These are phyloP conservation scores for Oreochromis tanganicae DNA, from an alignment of 2,113 vertebrate genomes.

Conservation along the genomic window DNA sequence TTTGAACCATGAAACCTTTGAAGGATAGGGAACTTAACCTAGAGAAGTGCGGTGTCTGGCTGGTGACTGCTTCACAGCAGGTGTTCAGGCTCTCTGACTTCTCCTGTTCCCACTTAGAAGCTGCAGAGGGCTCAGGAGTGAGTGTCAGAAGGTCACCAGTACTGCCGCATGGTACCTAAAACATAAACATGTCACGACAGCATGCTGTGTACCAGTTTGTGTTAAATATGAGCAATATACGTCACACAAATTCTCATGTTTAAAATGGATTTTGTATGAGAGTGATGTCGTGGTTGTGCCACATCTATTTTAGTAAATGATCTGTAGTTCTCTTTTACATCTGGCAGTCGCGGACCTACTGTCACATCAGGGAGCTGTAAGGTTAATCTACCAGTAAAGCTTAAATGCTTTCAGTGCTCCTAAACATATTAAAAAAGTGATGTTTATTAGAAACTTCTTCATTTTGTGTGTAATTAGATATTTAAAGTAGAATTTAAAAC, in stretches of 20 bases:
- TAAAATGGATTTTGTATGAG: neutral
- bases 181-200: neutral
- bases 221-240: neutral
- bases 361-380: neutral
- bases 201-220: neutral
- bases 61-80: slow-evolving; percentile 59
- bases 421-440: neutral
- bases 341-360: neutral
- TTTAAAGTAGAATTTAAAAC: neutral
- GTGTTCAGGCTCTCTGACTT: slow-evolving; percentile 47
- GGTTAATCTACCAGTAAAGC: neutral
- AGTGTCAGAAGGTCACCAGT: slow-evolving; percentile 1
- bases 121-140: slow-evolving; percentile 3
- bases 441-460: neutral
- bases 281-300: neutral
- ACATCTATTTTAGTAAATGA: neutral
- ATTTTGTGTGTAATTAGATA: neutral
- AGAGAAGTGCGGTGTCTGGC: slow-evolving; percentile 24
- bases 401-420: neutral
- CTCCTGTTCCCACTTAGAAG: slow-evolving; percentile 51
- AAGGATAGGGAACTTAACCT: neutral
- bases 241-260: neutral
- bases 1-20: slow-evolving; percentile 28
- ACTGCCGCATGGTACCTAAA: neutral
- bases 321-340: neutral